These are phyloP conservation scores for Harpalus rufipes DNA, from an alignment of 2,888 invertebrate genomes.

Conservation along the genomic window DNA sequence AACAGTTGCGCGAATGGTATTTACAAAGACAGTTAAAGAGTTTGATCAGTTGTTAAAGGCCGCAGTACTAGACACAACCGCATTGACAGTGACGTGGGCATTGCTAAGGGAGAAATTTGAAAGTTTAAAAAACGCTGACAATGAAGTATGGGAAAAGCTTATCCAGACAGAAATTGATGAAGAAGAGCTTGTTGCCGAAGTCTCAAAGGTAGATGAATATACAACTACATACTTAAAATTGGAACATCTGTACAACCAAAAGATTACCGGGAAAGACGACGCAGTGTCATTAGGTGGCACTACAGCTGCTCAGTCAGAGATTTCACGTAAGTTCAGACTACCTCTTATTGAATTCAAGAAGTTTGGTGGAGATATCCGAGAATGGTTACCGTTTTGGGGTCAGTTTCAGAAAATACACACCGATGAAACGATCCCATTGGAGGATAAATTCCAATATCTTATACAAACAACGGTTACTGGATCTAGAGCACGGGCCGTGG, in stretches of 20 bases:
- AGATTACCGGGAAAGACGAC: too few species aligned
- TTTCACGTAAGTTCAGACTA: conserved; percentile 26
- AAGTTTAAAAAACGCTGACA: background rate
- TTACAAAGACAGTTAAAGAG: background rate
- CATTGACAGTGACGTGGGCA: background rate
- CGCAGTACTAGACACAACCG: background rate
- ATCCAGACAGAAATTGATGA: background rate
- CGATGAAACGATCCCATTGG: conserved; percentile 67
- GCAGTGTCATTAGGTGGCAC: too few species aligned
- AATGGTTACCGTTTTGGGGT: conserved; percentile 70
- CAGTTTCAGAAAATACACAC: conserved; percentile 70
- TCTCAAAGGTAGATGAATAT: too few species aligned
- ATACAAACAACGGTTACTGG: conserved; percentile 68
- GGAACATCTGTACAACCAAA: too few species aligned
- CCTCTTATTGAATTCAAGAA: conserved; percentile 68
- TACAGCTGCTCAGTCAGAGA: too few species aligned
- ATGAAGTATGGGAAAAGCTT: background rate
- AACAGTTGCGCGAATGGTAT: background rate
- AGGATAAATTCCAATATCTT: conserved; percentile 70
- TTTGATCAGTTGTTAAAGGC: conserved; percentile 5
- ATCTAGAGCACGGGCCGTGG: conserved; percentile 60
- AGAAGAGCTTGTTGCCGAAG: too few species aligned
- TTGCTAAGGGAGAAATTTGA: background rate
- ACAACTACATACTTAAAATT: too few species aligned
- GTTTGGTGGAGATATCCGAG: conserved; percentile 69